These are phyloP conservation scores for Sepioteuthis lessoniana DNA, from an alignment of 2,888 invertebrate genomes.

Conservation along the genomic window DNA sequence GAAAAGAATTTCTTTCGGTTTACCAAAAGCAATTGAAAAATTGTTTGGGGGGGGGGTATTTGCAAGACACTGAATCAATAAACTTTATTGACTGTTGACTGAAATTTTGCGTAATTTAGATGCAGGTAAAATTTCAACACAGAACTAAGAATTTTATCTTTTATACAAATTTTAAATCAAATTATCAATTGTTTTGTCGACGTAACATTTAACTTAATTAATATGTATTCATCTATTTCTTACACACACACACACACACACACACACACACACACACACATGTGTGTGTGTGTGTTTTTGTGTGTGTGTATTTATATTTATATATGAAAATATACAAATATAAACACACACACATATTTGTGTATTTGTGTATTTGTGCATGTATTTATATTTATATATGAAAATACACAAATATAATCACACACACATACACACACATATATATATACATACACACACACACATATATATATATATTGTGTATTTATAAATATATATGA, in stretches of 20 bases:
- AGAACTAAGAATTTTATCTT: too few species aligned
- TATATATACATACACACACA: not conserved
- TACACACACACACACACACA: not conserved
- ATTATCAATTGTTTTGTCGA: too few species aligned
- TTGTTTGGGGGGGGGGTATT: too few species aligned
- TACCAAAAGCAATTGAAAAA: too few species aligned
- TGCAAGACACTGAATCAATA: too few species aligned
- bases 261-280: not conserved
- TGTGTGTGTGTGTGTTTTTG: not conserved
- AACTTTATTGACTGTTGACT: too few species aligned
- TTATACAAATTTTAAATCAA: too few species aligned
- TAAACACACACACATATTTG: not conserved
- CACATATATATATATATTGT: not conserved
- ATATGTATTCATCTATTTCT: too few species aligned
- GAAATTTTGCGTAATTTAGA: too few species aligned
- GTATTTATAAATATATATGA: not conserved
- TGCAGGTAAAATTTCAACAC: too few species aligned
- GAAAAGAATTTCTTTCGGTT: too few species aligned
- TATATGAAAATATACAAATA: not conserved
- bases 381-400: not conserved
- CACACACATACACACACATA: not conserved
- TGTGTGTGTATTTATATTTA: not conserved
- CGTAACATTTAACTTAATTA: too few species aligned
- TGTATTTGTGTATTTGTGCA: not conserved
- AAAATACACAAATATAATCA: not conserved